Evolutionary conservation across 2,113 vertebrate species (phyloP).

Genomic region (Lota lota): DNA sequence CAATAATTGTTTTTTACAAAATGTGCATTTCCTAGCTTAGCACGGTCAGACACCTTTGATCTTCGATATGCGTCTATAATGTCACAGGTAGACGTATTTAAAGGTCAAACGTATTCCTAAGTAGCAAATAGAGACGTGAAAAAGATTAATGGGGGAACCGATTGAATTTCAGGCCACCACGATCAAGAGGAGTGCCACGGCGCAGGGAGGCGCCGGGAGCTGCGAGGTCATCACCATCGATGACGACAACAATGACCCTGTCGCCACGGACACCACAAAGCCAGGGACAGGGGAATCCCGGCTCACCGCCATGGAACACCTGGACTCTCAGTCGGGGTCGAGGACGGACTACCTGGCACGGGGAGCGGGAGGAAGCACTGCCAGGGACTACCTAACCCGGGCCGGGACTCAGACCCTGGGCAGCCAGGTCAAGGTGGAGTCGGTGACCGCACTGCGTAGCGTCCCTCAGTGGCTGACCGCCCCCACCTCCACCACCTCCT

Average conservation of each 20-base stretch:
- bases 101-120: too few species aligned
- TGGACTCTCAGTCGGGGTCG: constrained; percentile 59
- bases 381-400: constrained; percentile 76
- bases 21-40: too few species aligned
- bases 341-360: constrained; percentile 78
- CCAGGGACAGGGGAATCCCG: constrained; percentile 43
- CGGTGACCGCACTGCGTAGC: constrained; percentile 71
- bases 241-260: constrained; percentile 29
- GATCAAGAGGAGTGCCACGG: constrained; percentile 66
- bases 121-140: too few species aligned
- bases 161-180: constrained; percentile 47
- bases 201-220: constrained; percentile 57
- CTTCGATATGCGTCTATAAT: too few species aligned
- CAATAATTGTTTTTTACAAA: too few species aligned
- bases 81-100: too few species aligned
- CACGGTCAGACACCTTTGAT: too few species aligned
- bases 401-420: constrained; percentile 70
- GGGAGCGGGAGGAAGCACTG: constrained; percentile 54
- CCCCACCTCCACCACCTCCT: constrained; percentile 26
- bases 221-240: constrained; percentile 68
- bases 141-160: not conserved
- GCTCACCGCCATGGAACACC: constrained; percentile 22
- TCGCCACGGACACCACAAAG: constrained; percentile 30
- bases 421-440: constrained; percentile 73
- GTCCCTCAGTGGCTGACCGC: constrained; percentile 56